Evolutionary conservation across 2,113 vertebrate species (phyloP).

Genomic region (Saccopteryx bilineata): DNA sequence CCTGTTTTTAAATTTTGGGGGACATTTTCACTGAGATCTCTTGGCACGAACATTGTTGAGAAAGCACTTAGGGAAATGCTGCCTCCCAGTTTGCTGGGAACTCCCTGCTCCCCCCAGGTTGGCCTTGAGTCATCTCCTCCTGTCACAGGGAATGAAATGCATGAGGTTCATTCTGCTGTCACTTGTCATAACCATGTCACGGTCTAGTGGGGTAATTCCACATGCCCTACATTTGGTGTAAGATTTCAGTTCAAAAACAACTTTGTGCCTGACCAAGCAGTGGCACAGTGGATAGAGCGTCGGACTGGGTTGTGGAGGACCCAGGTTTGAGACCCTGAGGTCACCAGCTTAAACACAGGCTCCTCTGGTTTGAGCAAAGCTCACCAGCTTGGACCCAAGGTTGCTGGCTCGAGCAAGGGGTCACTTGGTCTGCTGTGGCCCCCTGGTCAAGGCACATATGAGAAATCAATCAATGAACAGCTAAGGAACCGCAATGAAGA

Average conservation of each 20-base stretch:
- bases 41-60: neutral
- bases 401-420: no score
- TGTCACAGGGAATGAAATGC: neutral
- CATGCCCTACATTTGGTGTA: neutral
- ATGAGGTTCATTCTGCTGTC: neutral
- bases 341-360: no score
- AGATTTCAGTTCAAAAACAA: neutral
- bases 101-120: neutral
- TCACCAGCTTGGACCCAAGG: no score
- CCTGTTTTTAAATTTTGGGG: neutral
- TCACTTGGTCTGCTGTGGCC: no score
- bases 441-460: no score
- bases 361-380: no score
- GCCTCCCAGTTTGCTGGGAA: neutral
- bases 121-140: neutral
- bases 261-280: no score
- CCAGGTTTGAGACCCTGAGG: no score
- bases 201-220: neutral
- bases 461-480: no score
- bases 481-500: no score
- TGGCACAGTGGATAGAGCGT: no score
- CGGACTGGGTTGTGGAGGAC: no score
- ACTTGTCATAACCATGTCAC: neutral
- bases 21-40: neutral
- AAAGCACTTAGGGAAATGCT: neutral